Percentiles rank a stretch among this genome's conserved stretches.
These are phyloP conservation scores for Ameiurus melas DNA, from an alignment of 2,113 vertebrate genomes.

Conservation along the genomic window DNA sequence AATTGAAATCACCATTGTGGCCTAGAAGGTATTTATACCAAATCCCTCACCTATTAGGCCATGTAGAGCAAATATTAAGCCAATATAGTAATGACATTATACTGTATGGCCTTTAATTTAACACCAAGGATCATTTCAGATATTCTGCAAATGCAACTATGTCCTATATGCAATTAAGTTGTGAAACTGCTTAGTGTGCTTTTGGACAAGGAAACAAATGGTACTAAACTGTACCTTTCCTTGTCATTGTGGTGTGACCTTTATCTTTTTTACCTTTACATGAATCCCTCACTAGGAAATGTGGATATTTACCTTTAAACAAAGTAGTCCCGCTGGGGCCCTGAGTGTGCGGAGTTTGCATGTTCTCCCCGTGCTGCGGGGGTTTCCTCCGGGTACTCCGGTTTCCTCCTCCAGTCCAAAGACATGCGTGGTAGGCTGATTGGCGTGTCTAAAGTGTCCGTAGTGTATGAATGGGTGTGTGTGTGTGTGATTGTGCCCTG, in stretches of 20 bases:
- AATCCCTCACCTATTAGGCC: background rate
- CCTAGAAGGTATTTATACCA: background rate
- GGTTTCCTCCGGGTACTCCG: no score
- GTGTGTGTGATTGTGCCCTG: no score
- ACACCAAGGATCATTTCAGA: background rate
- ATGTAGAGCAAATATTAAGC: slow-evolving; percentile 11
- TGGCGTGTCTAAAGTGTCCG: no score
- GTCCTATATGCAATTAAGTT: background rate
- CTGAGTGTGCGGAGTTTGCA: no score
- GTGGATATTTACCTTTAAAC: background rate
- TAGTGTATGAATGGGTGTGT: no score
- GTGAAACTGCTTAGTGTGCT: background rate
- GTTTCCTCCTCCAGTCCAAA: no score
- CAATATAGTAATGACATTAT: slow-evolving; percentile 7
- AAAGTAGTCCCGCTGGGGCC: background rate
- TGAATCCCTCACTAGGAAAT: background rate
- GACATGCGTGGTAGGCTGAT: no score
- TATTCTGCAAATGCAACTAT: slow-evolving; percentile 1
- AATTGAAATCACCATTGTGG: background rate
- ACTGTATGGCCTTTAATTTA: background rate
- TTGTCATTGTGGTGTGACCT: background rate
- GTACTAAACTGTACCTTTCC: background rate
- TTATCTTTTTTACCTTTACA: background rate
- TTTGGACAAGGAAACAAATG: background rate
- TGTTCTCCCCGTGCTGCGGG: no score